Evolutionary conservation across 1,140 invertebrate genomes (phyloP), one percentile per base, ranked within the genome.

Genomic region (Leptinotarsa lineolata): DNA sequence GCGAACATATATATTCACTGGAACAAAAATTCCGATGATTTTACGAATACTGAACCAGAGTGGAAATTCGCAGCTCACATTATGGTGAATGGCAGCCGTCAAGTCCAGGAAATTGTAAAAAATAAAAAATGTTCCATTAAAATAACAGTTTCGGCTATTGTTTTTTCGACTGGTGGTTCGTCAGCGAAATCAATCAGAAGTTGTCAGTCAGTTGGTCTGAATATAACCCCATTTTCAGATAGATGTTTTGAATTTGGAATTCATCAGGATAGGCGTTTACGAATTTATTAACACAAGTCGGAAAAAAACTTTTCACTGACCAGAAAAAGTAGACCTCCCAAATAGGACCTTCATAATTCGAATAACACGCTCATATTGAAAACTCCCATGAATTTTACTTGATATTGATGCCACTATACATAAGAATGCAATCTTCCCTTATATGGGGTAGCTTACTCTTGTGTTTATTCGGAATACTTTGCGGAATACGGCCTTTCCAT

Each of bases 21-120:
- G 66, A 22, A 68, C 66, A 68, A 68, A 68, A 68, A 68, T 68
- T 68, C 46, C 45, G 13, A 68, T 68, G 66, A 68, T 68, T 68
- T 68, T 68, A 44, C 66, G 20, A 68, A 68, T 68, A 68, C 20
- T 46, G 20, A 46, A 68, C 46, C 20, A 16, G 66, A 15, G 20
- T 18, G 44, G 66, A 39, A 48, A 54, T 54, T 54, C 13, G 61
- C 44, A 45, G 45, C 66, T 68, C 66, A 54, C 22, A 68, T 68
- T 18, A 68, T 21, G 8, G 24, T 68, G 66, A 68, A 68, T 68
- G 66, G 66, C 66, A 68, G 66, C 66, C 66, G 66, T 68, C 66
- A 68, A 46, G 66, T 21, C 11, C 66, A 68, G 66, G 66, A 12
- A 18, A 68, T 46, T 68, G 20, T 20, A 18, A 68, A 68, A 68